These are phyloP conservation scores for Pedicia rivosa DNA, from an alignment of 2,888 invertebrate species.

Conservation along the genomic window DNA sequence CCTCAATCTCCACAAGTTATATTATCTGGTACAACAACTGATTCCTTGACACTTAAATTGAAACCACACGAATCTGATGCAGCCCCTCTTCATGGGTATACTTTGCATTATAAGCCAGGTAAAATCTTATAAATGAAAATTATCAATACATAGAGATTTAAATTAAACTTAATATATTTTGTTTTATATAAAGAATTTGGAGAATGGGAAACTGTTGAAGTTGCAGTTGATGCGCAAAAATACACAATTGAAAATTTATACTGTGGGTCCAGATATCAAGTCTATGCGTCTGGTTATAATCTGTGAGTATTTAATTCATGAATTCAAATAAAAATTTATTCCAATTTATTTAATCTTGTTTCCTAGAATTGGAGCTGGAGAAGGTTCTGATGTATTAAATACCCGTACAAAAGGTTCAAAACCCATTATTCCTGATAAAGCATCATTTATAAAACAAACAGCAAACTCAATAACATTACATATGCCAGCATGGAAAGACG, in stretches of 20 bases:
- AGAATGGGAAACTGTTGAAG: slow-evolving; percentile 81
- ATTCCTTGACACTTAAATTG: slow-evolving; percentile 54
- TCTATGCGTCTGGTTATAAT: slow-evolving; percentile 86
- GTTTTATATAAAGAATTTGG: slow-evolving; percentile 57
- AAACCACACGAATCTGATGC: slow-evolving; percentile 60
- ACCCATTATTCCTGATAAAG: slow-evolving; percentile 81
- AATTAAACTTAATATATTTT: neutral
- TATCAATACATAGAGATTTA: neutral
- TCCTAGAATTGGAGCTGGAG: slow-evolving; percentile 75
- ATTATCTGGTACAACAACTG: slow-evolving; percentile 57
- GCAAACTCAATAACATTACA: slow-evolving; percentile 87
- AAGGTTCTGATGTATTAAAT: slow-evolving; percentile 75
- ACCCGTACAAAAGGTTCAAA: slow-evolving; percentile 86
- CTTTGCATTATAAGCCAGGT: slow-evolving; percentile 74
- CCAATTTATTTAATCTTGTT: slow-evolving; percentile 4
- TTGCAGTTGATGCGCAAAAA: slow-evolving; percentile 59
- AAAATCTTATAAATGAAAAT: neutral
- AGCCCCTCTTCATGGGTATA: slow-evolving; percentile 83
- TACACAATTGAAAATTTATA: slow-evolving; percentile 74
- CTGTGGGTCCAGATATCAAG: slow-evolving; percentile 87
- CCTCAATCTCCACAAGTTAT: slow-evolving; percentile 62
- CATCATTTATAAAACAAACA: slow-evolving; percentile 80
- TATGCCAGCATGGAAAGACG: slow-evolving; percentile 84
- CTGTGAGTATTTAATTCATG: slow-evolving; percentile 37
- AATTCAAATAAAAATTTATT: slow-evolving; percentile 1